A percentile compares a stretch with the other conserved stretches of the same genome.
These are phyloP conservation scores for Rhamphomyia laevipes DNA, from an alignment of 2,888 invertebrate genomes.

Conservation along the genomic window DNA sequence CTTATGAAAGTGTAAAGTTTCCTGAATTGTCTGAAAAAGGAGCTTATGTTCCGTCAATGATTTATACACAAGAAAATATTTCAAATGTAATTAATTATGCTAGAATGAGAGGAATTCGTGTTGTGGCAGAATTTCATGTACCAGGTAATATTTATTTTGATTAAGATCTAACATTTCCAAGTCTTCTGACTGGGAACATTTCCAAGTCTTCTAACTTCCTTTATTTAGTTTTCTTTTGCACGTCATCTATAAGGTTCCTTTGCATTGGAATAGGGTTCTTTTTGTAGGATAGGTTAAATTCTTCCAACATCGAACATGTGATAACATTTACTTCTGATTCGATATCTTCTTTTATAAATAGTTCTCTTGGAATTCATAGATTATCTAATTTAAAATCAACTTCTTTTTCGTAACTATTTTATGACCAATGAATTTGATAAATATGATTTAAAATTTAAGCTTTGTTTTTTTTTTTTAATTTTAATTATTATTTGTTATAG, in stretches of 20 bases:
- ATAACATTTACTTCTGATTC: too few relatives aligned
- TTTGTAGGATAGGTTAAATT: background rate
- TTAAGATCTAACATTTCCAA: too few relatives aligned
- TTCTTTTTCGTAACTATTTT: too few relatives aligned
- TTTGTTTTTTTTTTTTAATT: too few relatives aligned
- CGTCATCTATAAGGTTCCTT: background rate
- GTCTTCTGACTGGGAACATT: too few relatives aligned
- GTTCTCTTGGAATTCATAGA: too few relatives aligned
- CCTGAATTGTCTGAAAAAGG: constrained; percentile 64
- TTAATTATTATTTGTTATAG: constrained; percentile 28
- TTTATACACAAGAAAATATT: constrained; percentile 55
- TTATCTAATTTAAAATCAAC: too few relatives aligned
- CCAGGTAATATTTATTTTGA: constrained; percentile 44
- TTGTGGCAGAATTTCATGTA: constrained; percentile 83
- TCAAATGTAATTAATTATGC: constrained; percentile 63
- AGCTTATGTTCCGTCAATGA: constrained; percentile 50
- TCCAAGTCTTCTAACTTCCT: too few relatives aligned
- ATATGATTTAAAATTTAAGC: background rate
- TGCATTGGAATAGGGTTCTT: too few relatives aligned
- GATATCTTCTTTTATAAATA: too few relatives aligned
- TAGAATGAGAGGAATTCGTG: constrained; percentile 68
- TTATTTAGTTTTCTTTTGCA: background rate
- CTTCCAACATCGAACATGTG: too few relatives aligned
- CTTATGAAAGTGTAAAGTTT: constrained; percentile 65
- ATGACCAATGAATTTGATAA: too few relatives aligned